A percentile compares a stretch with the other conserved stretches of the same genome.
These are phyloP conservation scores for Sebastes alutus DNA, from an alignment of 2,797 vertebrate species.

Conservation along the genomic window DNA sequence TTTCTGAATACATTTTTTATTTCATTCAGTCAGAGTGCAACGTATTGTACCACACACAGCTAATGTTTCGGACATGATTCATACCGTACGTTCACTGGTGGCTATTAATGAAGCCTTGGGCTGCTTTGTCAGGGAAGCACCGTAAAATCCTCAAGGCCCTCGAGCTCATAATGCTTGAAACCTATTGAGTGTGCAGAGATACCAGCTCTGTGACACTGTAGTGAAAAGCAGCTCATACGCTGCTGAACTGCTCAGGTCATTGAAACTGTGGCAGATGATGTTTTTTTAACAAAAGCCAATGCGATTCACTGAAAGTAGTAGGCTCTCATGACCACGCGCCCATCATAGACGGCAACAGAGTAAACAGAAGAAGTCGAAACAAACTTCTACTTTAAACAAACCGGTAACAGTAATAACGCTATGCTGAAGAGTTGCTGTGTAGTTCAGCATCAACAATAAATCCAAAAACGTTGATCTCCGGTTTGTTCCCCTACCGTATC, in stretches of 20 bases:
- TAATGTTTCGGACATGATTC: background rate
- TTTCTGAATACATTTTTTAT: background rate
- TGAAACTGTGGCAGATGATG: background rate
- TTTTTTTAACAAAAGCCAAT: background rate
- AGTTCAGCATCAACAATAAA: too few relatives aligned
- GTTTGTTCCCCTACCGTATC: too few relatives aligned
- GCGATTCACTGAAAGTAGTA: background rate
- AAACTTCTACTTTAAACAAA: too few relatives aligned
- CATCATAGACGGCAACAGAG: too few relatives aligned
- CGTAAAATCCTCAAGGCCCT: background rate
- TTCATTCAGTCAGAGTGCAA: background rate
- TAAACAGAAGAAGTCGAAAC: too few relatives aligned
- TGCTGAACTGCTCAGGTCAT: background rate
- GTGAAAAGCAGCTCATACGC: background rate
- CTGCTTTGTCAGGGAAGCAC: too few relatives aligned
- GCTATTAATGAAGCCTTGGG: background rate
- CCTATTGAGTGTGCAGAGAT: background rate
- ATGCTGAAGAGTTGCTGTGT: too few relatives aligned
- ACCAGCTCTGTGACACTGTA: background rate
- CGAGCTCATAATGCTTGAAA: background rate
- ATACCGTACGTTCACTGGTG: accelerated
- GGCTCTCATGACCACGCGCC: too few relatives aligned
- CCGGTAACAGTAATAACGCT: too few relatives aligned
- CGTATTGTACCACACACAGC: too few relatives aligned
- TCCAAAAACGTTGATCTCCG: too few relatives aligned